Conservation (phyloP, 2,113 vertebrate genomes). For the Trichomycterus rosablanca region DNA sequence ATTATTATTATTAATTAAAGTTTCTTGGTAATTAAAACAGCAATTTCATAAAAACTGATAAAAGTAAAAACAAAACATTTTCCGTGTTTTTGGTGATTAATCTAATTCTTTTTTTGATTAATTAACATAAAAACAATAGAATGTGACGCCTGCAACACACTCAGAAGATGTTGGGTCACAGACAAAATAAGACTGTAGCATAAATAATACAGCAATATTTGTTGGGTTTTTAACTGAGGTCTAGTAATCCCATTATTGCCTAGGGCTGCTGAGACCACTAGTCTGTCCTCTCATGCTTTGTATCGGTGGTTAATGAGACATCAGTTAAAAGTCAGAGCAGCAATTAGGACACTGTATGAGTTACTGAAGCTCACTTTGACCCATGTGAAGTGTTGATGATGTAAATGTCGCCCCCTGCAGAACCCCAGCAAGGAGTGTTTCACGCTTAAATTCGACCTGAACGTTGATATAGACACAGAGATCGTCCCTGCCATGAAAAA, state of each 20-base stretch:
- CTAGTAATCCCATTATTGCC: not conserved
- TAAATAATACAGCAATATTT: not conserved
- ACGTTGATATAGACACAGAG: conserved; percentile 77
- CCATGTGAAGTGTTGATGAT: not conserved
- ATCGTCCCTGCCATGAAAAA: conserved; percentile 91
- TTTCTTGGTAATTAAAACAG: too few relatives aligned
- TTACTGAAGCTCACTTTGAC: not conserved
- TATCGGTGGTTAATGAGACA: too few relatives aligned
- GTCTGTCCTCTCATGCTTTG: conserved; percentile 13
- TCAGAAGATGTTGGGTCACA: too few relatives aligned
- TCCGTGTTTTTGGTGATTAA: too few relatives aligned
- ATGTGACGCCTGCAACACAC: too few relatives aligned
- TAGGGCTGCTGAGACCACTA: not conserved
- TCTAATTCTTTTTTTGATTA: too few relatives aligned
- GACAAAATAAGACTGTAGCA: too few relatives aligned
- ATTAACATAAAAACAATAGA: too few relatives aligned
- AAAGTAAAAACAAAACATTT: too few relatives aligned
- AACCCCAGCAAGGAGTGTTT: conserved; percentile 96
- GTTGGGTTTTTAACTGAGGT: not conserved
- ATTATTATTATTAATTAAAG: too few relatives aligned
- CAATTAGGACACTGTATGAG: not conserved
- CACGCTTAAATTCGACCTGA: conserved; percentile 92
- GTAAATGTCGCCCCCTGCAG: conserved; percentile 59
- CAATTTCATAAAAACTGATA: too few relatives aligned
- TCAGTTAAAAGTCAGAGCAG: too few relatives aligned